A percentile compares a stretch with the other conserved stretches of the same genome.
Evolutionary conservation across 2,888 invertebrate genomes (phyloP).

Genomic region (Ypsolopha scabrella): DNA sequence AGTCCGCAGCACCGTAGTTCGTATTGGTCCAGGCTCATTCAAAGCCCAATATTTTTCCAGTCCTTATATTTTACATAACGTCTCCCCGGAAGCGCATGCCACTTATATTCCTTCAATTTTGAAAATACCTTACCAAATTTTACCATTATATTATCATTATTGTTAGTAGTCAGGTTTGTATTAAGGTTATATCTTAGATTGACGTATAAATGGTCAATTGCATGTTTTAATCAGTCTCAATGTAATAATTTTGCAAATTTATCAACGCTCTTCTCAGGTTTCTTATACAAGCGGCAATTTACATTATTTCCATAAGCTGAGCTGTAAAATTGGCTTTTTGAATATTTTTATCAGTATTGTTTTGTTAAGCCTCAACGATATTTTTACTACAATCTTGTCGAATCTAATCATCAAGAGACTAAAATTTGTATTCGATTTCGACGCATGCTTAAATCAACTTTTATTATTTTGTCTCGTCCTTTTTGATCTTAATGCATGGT

Average conservation of each 20-base stretch:
- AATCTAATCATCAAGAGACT: neutral
- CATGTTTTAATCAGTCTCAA: neutral
- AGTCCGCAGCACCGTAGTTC: slow-evolving; percentile 42
- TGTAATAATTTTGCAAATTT: neutral
- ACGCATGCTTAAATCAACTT: neutral
- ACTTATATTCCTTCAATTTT: no score
- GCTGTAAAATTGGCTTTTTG: slow-evolving; percentile 1
- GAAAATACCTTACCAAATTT: no score
- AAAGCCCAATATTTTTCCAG: neutral
- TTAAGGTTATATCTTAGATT: no score
- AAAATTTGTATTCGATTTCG: neutral
- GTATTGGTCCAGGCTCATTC: slow-evolving; percentile 12
- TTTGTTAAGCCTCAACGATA: neutral
- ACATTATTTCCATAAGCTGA: neutral
- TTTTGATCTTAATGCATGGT: neutral
- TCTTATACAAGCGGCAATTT: neutral
- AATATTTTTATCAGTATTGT: neutral
- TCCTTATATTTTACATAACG: neutral
- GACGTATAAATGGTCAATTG: neutral
- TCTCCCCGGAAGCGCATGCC: neutral
- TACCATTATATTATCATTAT: no score
- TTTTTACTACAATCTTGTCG: neutral
- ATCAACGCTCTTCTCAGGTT: neutral
- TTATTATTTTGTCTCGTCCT: neutral
- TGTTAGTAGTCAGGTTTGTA: no score